Percentiles rank a stretch among this genome's conserved stretches.
Conservation (phyloP, 2,797 vertebrate genomes). For the Eptatretus atami region DNA sequence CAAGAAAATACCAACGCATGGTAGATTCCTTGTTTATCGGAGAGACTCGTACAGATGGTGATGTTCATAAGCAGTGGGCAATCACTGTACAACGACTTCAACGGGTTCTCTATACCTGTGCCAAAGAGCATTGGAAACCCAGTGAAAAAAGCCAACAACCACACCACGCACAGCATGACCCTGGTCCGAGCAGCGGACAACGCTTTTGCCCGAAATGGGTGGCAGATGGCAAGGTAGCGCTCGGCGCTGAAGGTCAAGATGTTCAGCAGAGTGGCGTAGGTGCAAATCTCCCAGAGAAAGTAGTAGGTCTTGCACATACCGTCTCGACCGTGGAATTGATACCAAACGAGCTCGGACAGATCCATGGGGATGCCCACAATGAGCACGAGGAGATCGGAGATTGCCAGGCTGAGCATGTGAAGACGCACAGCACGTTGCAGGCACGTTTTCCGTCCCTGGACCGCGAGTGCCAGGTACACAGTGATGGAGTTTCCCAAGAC, state of each 20-base stretch:
- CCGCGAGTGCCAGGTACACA: slow-evolving; percentile 8
- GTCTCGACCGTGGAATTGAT: slow-evolving; percentile 9
- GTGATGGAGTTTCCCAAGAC: slow-evolving; percentile 10
- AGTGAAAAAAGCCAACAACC: slow-evolving; percentile 8
- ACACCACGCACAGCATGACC: slow-evolving; percentile 9
- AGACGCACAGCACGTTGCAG: slow-evolving; percentile 9
- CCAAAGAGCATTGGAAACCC: slow-evolving; percentile 10
- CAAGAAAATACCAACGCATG: slow-evolving; percentile 9
- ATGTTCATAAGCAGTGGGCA: background rate
- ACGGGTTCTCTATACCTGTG: slow-evolving; percentile 10
- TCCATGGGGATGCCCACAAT: slow-evolving; percentile 10
- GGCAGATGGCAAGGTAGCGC: slow-evolving; percentile 10
- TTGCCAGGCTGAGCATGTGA: slow-evolving; percentile 11
- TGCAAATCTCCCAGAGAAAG: slow-evolving; percentile 11
- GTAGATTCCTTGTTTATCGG: slow-evolving; percentile 6
- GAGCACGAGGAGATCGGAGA: slow-evolving; percentile 10
- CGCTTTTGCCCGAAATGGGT: slow-evolving; percentile 8
- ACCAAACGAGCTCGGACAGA: slow-evolving; percentile 11
- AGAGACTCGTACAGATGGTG: slow-evolving; percentile 10
- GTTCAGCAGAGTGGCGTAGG: slow-evolving; percentile 11
- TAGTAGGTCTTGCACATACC: slow-evolving; percentile 10
- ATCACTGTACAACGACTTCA: background rate
- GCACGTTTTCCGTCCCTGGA: slow-evolving; percentile 5
- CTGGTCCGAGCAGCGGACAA: slow-evolving; percentile 7
- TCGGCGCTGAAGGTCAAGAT: slow-evolving; percentile 10